A percentile compares a stretch with the other conserved stretches of the same genome.
phyloP scores from a whole-genome alignment of 92 coral and sea anemone species.

The Muricea muricata region DNA sequence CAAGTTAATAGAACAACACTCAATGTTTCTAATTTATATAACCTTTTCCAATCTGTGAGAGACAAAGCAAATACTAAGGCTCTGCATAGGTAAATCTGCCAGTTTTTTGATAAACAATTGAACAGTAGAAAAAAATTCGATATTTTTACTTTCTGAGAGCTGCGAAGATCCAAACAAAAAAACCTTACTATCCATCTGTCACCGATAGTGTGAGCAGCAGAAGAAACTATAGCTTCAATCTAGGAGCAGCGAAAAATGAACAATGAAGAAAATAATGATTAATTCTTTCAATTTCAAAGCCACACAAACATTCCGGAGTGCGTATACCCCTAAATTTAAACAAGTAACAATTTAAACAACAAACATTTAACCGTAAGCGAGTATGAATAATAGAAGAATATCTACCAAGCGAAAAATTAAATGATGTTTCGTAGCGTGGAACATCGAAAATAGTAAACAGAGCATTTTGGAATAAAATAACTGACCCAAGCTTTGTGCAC shows the following conservation, averaged over 20 bases:
- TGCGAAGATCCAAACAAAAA: conserved; percentile 8
- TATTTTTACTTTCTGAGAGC: no score
- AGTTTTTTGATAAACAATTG: no score
- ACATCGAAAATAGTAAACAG: neutral
- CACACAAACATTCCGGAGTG: neutral
- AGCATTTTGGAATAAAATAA: neutral
- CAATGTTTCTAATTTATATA: no score
- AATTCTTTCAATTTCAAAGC: conserved; percentile 23
- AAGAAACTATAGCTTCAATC: conserved; percentile 4
- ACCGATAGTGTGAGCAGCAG: conserved; percentile 28
- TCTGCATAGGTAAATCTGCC: no score
- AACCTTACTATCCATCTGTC: neutral
- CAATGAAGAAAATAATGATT: conserved; percentile 28
- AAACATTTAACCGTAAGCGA: conserved; percentile 20
- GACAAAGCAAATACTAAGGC: no score
- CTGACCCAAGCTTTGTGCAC: conserved; percentile 12
- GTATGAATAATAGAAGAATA: neutral
- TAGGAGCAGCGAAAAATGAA: conserved; percentile 33
- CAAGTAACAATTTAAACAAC: conserved; percentile 1
- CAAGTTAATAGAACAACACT: no score
- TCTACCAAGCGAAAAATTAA: conserved; percentile 15
- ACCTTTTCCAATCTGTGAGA: no score
- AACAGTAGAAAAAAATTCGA: no score
- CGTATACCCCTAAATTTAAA: neutral
- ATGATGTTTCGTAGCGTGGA: neutral